Base-by-base conservation (phyloP, 2,888 invertebrate species). In the Heliconius sara region DNA sequence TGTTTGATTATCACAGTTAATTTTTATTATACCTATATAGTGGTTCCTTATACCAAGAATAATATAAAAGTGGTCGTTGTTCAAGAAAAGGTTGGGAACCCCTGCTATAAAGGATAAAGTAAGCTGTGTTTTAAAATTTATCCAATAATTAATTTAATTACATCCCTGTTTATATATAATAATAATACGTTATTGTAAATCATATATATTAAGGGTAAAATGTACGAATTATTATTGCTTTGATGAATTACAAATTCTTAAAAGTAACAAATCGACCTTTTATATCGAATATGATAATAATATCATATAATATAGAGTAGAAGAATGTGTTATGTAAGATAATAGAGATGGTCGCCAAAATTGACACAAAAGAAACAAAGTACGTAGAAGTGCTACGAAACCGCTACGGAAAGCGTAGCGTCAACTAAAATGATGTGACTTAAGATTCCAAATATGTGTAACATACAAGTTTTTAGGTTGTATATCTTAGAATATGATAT, bases 361-460 rank as follows among this genome's bases (percentile, higher is more conserved):
- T 75, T 75, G 65, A 63, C 65, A 65, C 75, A 75, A 75, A 75
- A 75, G 78, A 78, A 78, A 78, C 74, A 74, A 66, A n/a, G 57
- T 70, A 57, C 70, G 79, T 77, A 79, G 81, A 79, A 39, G 66
- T 63, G 47, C 79, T 81, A 75, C 75, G 75, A 75, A 43, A 74
- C 43, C 34, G 60, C 79, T 81, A 81, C 81, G 77, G 67, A 25
- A 79, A 67, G 66, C 71, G 79, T 81, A 79, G 79, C 79, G 78
- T 25, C n/a, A 68, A 73, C 66, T 47, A 78, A 74, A 68, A 76
- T 30, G 76, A 30, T 34, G 16, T 52, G 67, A 60, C 27, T 76
- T 76, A 47, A 66, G 75, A 76, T 67, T 76, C 52, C n/a, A 63
- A 47, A 43, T 65, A 43, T 75, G 22, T 39, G 25, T 43, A 43